Evolutionary conservation across 23 tunicate species (phyloP).

Genomic region (Styela clava): DNA sequence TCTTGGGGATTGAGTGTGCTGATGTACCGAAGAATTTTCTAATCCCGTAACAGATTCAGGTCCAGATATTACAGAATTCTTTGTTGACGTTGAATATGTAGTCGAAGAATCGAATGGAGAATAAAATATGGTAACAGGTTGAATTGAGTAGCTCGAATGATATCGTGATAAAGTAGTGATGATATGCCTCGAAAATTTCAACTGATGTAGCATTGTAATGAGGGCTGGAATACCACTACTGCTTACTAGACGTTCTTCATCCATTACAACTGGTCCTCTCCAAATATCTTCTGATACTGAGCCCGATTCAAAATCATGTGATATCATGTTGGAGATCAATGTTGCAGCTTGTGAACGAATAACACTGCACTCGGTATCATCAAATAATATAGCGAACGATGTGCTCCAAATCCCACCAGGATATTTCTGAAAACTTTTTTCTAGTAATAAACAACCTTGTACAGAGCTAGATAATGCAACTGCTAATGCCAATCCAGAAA

Average conservation of each 20-base stretch:
- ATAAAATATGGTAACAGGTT: constrained; percentile 1
- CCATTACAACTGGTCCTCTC: constrained; percentile 69
- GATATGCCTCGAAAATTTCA: constrained; percentile 57
- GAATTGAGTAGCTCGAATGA: constrained; percentile 36
- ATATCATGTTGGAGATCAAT: neutral
- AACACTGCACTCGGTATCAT: constrained; percentile 83
- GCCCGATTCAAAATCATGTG: constrained; percentile 2
- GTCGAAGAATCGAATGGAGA: neutral
- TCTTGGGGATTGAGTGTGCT: neutral
- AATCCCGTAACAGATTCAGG: constrained; percentile 1
- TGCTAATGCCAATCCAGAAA: constrained; percentile 72
- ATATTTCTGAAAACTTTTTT: constrained; percentile 41
- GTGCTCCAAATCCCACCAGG: constrained; percentile 82
- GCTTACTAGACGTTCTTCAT: constrained; percentile 42
- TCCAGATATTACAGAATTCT: neutral
- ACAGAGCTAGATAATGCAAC: constrained; percentile 26
- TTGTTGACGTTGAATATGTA: neutral
- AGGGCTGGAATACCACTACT: constrained; percentile 57
- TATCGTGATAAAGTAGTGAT: constrained; percentile 37
- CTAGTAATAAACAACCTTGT: constrained; percentile 38
- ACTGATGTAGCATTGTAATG: constrained; percentile 39
- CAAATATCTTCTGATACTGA: neutral
- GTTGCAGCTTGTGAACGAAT: constrained; percentile 61
- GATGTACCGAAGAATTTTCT: neutral
- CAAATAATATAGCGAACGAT: constrained; percentile 58